Conservation (phyloP, 2,797 vertebrate genomes). For the Sebastes wilsoni region DNA sequence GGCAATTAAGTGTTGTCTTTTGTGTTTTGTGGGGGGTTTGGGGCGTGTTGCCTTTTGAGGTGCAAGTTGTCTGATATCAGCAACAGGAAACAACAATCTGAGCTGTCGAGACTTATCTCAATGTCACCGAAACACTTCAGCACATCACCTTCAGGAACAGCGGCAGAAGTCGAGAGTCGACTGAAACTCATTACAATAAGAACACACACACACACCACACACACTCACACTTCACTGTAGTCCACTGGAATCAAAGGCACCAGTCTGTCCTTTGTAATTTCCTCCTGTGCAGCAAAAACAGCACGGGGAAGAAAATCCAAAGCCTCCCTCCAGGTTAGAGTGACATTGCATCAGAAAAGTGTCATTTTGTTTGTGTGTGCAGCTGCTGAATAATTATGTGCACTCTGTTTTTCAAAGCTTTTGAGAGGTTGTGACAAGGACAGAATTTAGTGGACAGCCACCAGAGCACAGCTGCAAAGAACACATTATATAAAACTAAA, state of each 20-base stretch:
- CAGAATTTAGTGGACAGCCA: neutral
- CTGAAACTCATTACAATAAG: neutral
- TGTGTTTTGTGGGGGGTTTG: neutral
- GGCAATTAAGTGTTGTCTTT: neutral
- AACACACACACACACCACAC: neutral
- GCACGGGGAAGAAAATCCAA: neutral
- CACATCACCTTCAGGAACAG: conserved; percentile 26
- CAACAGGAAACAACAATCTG: neutral
- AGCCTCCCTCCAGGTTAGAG: conserved; percentile 32
- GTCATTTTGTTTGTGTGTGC: conserved; percentile 27
- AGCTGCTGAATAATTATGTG: conserved; percentile 29
- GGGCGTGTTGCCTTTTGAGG: conserved; percentile 29
- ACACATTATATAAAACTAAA: conserved; percentile 9
- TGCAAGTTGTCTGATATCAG: conserved; percentile 9
- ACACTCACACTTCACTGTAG: neutral
- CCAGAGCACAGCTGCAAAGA: neutral
- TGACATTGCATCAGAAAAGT: conserved; percentile 50
- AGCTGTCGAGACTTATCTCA: neutral
- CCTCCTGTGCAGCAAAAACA: conserved; percentile 22
- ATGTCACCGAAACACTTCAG: neutral
- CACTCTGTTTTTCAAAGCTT: neutral
- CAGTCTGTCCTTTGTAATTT: conserved; percentile 16
- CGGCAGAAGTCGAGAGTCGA: neutral
- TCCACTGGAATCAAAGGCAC: conserved; percentile 22
- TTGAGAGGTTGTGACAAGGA: neutral